Conservation (phyloP, 2,113 vertebrate species). For the Campylomormyrus tamandua region DNA sequence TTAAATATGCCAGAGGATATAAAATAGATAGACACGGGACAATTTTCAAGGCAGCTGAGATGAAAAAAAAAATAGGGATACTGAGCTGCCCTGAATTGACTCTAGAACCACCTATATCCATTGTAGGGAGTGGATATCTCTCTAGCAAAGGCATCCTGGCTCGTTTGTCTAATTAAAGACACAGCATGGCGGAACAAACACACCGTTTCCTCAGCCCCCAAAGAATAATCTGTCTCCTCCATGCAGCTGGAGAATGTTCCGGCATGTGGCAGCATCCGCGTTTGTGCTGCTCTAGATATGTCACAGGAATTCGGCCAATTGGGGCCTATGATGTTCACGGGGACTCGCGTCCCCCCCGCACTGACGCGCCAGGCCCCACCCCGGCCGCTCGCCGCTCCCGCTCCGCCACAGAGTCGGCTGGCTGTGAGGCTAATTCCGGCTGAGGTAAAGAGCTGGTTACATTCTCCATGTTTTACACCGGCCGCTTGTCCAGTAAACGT, state of each 20-base stretch:
- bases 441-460: background rate
- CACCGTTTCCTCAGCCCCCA: background rate
- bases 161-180: background rate
- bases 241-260: background rate
- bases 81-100: background rate
- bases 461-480: background rate
- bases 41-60: background rate
- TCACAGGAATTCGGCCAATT: background rate
- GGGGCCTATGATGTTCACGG: background rate
- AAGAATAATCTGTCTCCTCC: background rate
- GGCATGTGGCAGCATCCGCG: background rate
- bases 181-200: background rate
- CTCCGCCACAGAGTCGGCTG: background rate
- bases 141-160: background rate
- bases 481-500: background rate
- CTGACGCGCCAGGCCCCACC: background rate
- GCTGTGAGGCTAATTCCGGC: background rate
- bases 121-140: background rate
- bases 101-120: background rate
- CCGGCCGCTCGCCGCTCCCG: background rate
- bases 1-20: background rate
- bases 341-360: background rate
- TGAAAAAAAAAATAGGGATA: background rate
- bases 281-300: constrained; percentile 16
- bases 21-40: background rate